Conservation (phyloP, 2,797 vertebrate genomes). For the Mormyrus hasselquistii region DNA sequence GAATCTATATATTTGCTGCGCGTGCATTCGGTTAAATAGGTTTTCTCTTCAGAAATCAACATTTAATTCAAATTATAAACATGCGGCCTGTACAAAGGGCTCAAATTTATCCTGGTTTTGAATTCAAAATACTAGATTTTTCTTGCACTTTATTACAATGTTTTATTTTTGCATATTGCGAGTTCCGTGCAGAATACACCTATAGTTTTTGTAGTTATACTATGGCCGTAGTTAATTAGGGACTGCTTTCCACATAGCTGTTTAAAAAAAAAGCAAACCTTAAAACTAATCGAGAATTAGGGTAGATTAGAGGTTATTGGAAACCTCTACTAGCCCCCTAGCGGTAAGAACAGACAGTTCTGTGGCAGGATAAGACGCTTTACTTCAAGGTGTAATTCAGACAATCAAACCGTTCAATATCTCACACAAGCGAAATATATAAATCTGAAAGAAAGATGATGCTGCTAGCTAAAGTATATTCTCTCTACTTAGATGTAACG, state of each 20-base stretch:
- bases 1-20: background rate
- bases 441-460: background rate
- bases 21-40: background rate
- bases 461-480: background rate
- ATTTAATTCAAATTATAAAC: background rate
- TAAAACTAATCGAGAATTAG: background rate
- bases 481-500: background rate
- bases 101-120: background rate
- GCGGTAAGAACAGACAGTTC: background rate
- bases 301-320: background rate
- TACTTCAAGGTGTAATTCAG: background rate
- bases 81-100: background rate
- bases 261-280: background rate
- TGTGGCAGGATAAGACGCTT: background rate
- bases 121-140: background rate
- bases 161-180: background rate
- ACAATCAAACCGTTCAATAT: background rate
- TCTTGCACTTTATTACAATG: background rate
- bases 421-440: constrained; percentile 1
- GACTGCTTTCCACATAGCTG: background rate
- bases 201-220: background rate
- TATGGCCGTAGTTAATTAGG: background rate
- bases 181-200: background rate
- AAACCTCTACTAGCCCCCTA: background rate
- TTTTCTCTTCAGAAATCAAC: background rate